phyloP scores from a whole-genome alignment of 2,113 vertebrate genomes.

The Labeo catla region DNA sequence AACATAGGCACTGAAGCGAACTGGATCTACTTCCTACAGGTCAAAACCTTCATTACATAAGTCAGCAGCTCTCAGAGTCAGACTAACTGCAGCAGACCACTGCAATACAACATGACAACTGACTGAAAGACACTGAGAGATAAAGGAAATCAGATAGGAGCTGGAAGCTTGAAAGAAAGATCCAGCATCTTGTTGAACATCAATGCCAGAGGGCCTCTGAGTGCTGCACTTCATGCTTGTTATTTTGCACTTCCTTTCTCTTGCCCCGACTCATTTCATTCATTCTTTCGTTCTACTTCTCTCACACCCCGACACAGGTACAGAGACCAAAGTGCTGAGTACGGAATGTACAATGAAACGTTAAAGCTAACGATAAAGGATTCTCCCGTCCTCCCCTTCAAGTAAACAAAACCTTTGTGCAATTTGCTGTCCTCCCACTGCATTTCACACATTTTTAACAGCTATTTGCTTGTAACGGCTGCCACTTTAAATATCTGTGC shows the following conservation, averaged over 20 bases:
- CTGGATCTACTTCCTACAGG: neutral
- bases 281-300: neutral
- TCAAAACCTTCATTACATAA: conserved; percentile 17
- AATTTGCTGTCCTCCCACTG: neutral
- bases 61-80: conserved; percentile 12
- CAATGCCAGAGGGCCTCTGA: neutral
- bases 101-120: neutral
- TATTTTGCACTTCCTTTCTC: neutral
- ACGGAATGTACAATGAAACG: conserved; percentile 21
- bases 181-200: neutral
- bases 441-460: conserved; percentile 36
- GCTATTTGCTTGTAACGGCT: neutral
- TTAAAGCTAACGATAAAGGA: neutral
- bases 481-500: conserved; percentile 24
- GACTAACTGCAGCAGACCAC: neutral
- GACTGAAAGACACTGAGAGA: neutral
- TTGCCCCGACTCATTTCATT: neutral
- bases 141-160: neutral
- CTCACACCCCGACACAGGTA: conserved; percentile 7
- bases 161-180: neutral
- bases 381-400: conserved; percentile 13
- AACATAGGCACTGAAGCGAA: neutral
- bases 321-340: neutral
- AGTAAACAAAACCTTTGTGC: conserved; percentile 9
- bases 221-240: neutral